Base-by-base conservation (phyloP, 2,113 vertebrate species). In the Ptilonorhynchus violaceus region DNA sequence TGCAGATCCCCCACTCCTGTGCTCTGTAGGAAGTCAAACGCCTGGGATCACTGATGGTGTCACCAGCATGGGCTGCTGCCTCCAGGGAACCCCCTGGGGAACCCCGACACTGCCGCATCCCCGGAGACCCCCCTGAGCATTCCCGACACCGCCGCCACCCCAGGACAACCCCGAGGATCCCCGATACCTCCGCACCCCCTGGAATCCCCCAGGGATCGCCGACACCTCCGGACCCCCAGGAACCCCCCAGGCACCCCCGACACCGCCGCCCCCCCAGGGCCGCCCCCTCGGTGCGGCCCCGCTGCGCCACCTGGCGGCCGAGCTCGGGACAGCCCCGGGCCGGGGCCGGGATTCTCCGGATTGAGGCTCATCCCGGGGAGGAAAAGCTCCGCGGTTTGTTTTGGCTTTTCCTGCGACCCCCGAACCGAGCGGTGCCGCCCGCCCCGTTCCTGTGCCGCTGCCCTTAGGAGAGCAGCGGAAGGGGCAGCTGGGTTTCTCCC, bases 1-100 rank as follows among this genome's bases (percentile, higher is more conserved):
- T 5, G 2, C 30, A 56, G 14, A 41, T 4, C 10, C 47, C 10
- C 14, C 27, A 9, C 4, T 17, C 5, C 20, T 6, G 50, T 0
- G 0, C 13, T 2, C 25, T 24, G 27, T 0, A 6, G 50, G 50
- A 25, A 72, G 4, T 14, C 56, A 59, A 19, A 19, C 5, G 15
- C n/a, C 2, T 4, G 4, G 15, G 18, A 31, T 6, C 16, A 2
- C 46, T 8, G 8, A 3, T 0, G 3, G 15, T 14, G 44, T 2
- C 9, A 3, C 13, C 1, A 1, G 9, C 2, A 2, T 0, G 0
- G 15, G 39, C 11, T 12, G 37, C 59, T n/a, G 25, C 37, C 58
- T 6, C 18, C 6, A 27, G 22, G 10, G 33, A 59, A 7, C 15
- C 4, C 30, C 13, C 25, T 15, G 52, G 15, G 23, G 12, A 33